Conservation (phyloP, 2,113 vertebrate genomes). For the Butorides virescens region DNA sequence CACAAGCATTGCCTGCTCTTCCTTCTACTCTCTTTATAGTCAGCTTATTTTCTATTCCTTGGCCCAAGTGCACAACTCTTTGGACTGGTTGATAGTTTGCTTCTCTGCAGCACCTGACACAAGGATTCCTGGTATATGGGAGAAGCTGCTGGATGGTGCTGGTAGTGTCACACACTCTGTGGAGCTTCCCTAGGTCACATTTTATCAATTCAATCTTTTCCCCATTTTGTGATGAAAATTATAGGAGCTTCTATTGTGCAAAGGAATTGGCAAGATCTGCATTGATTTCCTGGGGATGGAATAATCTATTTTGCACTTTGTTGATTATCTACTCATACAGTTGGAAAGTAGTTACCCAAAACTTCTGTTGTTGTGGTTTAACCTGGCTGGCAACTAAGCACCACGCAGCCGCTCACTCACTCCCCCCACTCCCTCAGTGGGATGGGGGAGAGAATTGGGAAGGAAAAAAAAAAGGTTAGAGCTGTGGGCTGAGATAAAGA, state of each 20-base stretch:
- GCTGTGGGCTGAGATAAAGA: no score
- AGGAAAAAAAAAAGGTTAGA: no score
- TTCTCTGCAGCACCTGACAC: background rate
- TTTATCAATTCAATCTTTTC: background rate
- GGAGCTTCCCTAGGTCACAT: background rate
- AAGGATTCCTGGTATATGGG: background rate
- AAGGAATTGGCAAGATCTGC: background rate
- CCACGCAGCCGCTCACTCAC: no score
- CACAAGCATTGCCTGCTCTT: background rate
- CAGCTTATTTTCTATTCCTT: background rate
- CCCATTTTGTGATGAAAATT: background rate
- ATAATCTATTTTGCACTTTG: background rate
- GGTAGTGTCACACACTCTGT: background rate
- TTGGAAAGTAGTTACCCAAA: background rate
- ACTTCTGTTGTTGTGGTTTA: no score
- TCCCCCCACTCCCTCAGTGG: no score
- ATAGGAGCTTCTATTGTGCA: background rate
- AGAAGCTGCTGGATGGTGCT: background rate
- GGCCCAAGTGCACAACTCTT: background rate
- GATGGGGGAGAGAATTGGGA: no score
- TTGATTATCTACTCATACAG: background rate
- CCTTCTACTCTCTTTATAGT: background rate
- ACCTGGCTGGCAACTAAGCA: no score
- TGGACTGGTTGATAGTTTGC: background rate
- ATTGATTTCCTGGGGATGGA: background rate